A percentile compares a stretch with the other conserved stretches of the same genome.
These are phyloP conservation scores for Lobophora halterata DNA, from an alignment of 2,888 invertebrate genomes.

Conservation along the genomic window DNA sequence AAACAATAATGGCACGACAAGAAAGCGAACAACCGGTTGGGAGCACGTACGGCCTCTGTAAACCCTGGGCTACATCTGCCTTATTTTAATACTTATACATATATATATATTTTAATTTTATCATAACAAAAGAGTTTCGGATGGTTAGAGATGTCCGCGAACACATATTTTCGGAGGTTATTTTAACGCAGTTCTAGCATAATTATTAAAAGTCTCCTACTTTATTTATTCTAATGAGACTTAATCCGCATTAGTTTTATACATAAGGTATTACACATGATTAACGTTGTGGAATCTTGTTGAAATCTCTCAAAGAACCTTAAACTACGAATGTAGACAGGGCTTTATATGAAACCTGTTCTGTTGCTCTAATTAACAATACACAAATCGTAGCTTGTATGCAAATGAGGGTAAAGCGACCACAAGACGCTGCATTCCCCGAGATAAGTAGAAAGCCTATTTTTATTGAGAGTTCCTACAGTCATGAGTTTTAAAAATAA, in stretches of 20 bases:
- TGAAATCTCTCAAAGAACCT: too few species aligned
- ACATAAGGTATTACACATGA: too few species aligned
- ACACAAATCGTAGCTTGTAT: conserved; percentile 81
- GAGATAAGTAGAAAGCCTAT: conserved; percentile 35
- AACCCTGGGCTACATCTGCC: conserved; percentile 14
- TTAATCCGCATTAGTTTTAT: too few species aligned
- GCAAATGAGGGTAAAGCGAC: conserved; percentile 58
- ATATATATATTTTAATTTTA: too few species aligned
- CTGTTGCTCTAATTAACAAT: conserved; percentile 79
- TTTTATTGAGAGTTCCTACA: conserved; percentile 39
- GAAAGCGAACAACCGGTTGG: conserved; percentile 57
- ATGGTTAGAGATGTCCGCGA: too few species aligned
- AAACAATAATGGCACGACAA: conserved; percentile 72
- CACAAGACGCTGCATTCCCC: conserved; percentile 26
- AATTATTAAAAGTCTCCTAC: too few species aligned
- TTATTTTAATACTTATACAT: too few species aligned
- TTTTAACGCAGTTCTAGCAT: too few species aligned
- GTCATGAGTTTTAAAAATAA: conserved; percentile 9
- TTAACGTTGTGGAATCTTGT: too few species aligned
- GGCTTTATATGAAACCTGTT: conserved; percentile 69
- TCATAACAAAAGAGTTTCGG: too few species aligned
- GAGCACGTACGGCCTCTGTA: conserved; percentile 36
- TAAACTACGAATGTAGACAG: conserved; percentile 21
- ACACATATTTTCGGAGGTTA: too few species aligned
- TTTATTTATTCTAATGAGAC: too few species aligned